Evolutionary conservation across 1,140 invertebrate species (phyloP), one percentile per base, ranked within the genome.

Genomic region (Megalopta genalis): DNA sequence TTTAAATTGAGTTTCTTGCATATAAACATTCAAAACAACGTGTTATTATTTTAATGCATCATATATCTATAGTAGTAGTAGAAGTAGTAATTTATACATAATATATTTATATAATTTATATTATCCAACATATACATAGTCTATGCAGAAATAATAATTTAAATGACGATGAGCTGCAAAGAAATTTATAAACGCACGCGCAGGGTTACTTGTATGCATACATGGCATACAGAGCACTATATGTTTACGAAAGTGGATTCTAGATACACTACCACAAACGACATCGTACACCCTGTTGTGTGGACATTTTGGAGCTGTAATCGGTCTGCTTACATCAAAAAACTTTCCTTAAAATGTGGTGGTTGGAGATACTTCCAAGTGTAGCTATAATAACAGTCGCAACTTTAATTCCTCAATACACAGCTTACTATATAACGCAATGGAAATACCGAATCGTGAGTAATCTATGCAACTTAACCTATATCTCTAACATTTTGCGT

Each of bases 321-420:
- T 37, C 10, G 4, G 2, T 8, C 0, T 8, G 2, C 5, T 27
- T 42, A 7, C 23, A 4, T n/a, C 63, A 21, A 73, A 60, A 18
- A 64, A 68, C 59, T 63, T 82, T 0, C 4, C n/a, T 54, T 6
- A 63, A 62, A 66, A 88, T 88, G 87, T 88, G 87, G 87, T 88
- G 87, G 87, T 85, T 76, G n/a, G 84, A 86, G 4, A 27, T 62
- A 16, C 0, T 88, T 25, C 78, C 82, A 21, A 0, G 70, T 0
- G 0, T 80, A 2, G 0, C 59, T 7, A 63, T 88, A 67, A 42
- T 86, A 16, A 66, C 5, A 12, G 8, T 4, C 10, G 0, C 46
- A 7, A 4, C 63, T 0, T 0, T 37, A 2, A 0, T 65, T 9
- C 79, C 77, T 18, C 64, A 70, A 52, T 7, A 49, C 0, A 0